phyloP scores from a whole-genome alignment of 2,797 vertebrate genomes.

The Myoxocephalus aenaeus region DNA sequence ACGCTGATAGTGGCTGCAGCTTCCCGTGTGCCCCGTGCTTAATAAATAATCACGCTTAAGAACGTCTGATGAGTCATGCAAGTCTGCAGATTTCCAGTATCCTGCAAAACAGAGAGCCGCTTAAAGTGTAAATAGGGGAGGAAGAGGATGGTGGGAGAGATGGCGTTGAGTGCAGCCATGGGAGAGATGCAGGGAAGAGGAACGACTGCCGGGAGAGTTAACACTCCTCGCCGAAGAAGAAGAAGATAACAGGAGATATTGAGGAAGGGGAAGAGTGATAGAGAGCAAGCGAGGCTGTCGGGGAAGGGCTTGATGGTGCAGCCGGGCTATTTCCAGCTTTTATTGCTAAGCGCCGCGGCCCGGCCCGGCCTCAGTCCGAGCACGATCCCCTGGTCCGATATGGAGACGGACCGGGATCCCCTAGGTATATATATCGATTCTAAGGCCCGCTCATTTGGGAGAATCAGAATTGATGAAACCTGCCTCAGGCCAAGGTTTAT shows the following conservation, averaged over 20 bases:
- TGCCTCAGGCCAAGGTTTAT: slow-evolving; percentile 60
- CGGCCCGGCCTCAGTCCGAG: slow-evolving; percentile 3
- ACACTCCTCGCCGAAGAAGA: slow-evolving; percentile 16
- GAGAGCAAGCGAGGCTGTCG: slow-evolving; percentile 2
- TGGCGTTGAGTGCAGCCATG: neutral
- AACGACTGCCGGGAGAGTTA: slow-evolving; percentile 16
- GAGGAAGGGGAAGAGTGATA: slow-evolving; percentile 22
- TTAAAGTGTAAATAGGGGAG: slow-evolving; percentile 19
- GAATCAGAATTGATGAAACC: slow-evolving; percentile 72
- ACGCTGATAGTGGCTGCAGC: slow-evolving; percentile 18
- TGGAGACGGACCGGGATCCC: slow-evolving; percentile 61
- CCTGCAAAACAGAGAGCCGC: slow-evolving; percentile 19
- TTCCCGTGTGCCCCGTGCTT: slow-evolving; percentile 17
- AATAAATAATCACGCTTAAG: slow-evolving; percentile 71
- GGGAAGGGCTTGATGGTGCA: slow-evolving; percentile 19
- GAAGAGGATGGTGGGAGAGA: slow-evolving; percentile 29
- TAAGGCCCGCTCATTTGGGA: slow-evolving; percentile 66
- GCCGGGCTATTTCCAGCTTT: slow-evolving; percentile 43
- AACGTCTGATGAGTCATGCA: slow-evolving; percentile 71
- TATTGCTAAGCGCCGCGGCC: slow-evolving; percentile 5
- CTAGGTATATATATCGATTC: slow-evolving; percentile 77
- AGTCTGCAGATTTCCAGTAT: slow-evolving; percentile 63
- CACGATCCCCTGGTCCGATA: slow-evolving; percentile 47
- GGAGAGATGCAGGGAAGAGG: slow-evolving; percentile 11
- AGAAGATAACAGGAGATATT: slow-evolving; percentile 21